These are phyloP conservation scores for Strongylocentrotus purpuratus DNA, from an alignment of 35 echinoderm and acorn worm genomes.

Conservation along the genomic window DNA sequence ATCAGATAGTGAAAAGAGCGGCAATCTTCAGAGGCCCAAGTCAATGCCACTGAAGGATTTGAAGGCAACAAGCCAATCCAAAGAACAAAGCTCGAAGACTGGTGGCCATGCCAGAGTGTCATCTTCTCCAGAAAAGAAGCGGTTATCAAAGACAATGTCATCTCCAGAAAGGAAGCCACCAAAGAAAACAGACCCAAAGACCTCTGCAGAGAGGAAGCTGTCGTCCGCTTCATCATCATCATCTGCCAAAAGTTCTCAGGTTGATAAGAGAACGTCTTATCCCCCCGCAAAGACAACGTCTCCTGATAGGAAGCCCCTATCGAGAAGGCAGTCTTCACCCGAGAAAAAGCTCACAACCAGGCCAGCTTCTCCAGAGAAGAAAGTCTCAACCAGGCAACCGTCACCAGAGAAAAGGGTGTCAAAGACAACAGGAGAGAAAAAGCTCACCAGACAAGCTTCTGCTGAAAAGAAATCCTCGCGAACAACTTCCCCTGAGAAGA, in stretches of 20 bases:
- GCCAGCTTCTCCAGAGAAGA: neutral
- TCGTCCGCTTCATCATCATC: constrained; percentile 36
- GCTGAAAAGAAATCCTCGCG: constrained; percentile 13
- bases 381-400: neutral
- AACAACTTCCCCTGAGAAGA: constrained; percentile 45
- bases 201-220: constrained; percentile 25
- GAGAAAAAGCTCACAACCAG: constrained; percentile 25
- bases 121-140: constrained; percentile 43
- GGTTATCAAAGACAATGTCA: constrained; percentile 22
- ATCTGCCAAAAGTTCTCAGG: constrained; percentile 7
- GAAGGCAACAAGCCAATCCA: neutral
- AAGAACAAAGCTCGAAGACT: neutral
- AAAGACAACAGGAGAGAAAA: neutral
- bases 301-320: constrained; percentile 34
- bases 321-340: constrained; percentile 34
- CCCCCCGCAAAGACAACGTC: constrained; percentile 25
- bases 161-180: constrained; percentile 30
- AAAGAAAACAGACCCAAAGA: constrained; percentile 4
- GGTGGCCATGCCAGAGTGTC: neutral
- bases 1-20: constrained; percentile 21
- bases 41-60: constrained; percentile 26
- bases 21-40: constrained; percentile 23
- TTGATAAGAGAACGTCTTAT: constrained; percentile 45
- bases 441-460: constrained; percentile 2
- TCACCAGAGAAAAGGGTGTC: constrained; percentile 41